Evolutionary conservation across 2,797 vertebrate species (phyloP), one percentile per base, ranked within the genome.

Genomic region (Streptopelia turtur): DNA sequence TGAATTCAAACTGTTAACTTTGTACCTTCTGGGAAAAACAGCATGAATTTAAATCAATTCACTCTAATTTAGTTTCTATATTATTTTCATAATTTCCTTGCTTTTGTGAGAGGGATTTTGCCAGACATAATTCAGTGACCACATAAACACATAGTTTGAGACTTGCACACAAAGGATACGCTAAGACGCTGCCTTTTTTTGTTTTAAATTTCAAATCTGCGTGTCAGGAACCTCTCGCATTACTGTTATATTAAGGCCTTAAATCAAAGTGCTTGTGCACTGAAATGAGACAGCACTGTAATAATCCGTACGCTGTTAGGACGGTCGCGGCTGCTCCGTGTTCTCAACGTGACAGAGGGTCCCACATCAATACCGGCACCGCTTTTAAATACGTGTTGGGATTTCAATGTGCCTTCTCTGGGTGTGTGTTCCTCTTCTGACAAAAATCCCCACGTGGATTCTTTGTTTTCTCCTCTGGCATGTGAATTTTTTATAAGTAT

Each of bases 261-360:
- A 68, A 94, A 82, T 80, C 45, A 60, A 31, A 75, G 23, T n/a
- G 39, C 45, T 56, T 39, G 71, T 49, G 75, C 66, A 28, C 35
- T 63, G 43, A 47, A 64, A 15, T 23, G 24, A 77, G 24, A 52
- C 8, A 22, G 31, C 8, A 2, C 16, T 41, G 43, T 55, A 66
- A 31, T 31, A 21, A 63, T 37, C n/a, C 22, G 2, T 28, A 3
- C 0, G 1, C 57, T 55, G 8, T 50, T 50, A 45, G 41, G 65
- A 52, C 1, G 2, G 9, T 5, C 53, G 70, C 28, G 75, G 39
- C 57, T 59, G 30, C 28, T 72, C 6, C 0, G 0, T 53, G 41
- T 18, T 78, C 35, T 65, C 28, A 31, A 8, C 22, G 20, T 28
- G 22, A 0, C 0, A 1, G 39, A 64, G 17, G 37, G 49, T 64